Base-by-base conservation (phyloP, 2,113 vertebrate genomes). In the Gopherus evgoodei region DNA sequence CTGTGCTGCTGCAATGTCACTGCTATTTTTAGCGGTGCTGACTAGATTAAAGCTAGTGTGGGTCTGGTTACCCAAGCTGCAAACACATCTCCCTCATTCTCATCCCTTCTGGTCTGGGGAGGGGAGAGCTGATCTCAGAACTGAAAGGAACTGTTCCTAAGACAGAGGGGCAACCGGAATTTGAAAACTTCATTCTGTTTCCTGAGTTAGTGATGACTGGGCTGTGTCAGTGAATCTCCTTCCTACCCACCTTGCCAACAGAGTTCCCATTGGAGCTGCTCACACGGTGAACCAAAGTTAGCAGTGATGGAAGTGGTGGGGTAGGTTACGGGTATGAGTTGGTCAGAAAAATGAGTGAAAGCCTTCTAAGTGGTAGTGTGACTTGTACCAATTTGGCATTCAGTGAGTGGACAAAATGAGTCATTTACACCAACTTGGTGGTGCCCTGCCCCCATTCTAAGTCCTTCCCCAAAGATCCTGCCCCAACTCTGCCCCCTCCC, bases 171-270 rank as follows among this genome's bases (percentile, higher is more conserved):
- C 75, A 82, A 76, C 42, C 29, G 87, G 44, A 82, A 5, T 65
- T 94, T 93, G 90, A 92, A 94, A 95, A 35, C 82, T 81, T 94
- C 90, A 94, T 93, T 89, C 62, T 72, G 56, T 93, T 22, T 53
- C 85, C 65, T 95, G 44, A 56, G 78, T 57, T 79, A 83, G 19
- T 52, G 17, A 31, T 90, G 87, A 35, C 81, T 84, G 72, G 88
- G 72, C 78, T 81, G 72, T 79, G 90, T 92, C 94, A 94, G 89
- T 84, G 83, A 94, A 86, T 65, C 88, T 95, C 62, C 49, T 92
- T 94, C 87, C 78, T 88, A 2, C 2, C 6, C 42, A 5, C 0
- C 6, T 42, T 72, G 47, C 56, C 69, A 80, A 50, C 95, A 89
- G 5, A 35, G 72, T 92, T 96, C 91, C 93, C 94, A 83, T 81